Conservation (phyloP, 2,797 vertebrate species). For the Molossus molossus region DNA sequence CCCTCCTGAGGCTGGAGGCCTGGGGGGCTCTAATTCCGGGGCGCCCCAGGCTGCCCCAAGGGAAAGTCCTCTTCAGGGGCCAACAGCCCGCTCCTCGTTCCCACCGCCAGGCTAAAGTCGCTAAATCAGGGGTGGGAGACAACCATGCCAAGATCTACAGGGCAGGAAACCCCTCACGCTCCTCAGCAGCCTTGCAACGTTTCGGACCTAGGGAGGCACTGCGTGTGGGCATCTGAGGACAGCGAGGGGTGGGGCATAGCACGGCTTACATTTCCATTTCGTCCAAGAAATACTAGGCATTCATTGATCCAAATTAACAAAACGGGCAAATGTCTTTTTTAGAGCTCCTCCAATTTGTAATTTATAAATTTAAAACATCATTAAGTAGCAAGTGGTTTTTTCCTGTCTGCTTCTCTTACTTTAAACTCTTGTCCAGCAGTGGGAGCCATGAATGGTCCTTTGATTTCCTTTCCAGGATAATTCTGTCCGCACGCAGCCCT, state of each 20-base stretch:
- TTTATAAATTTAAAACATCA: neutral
- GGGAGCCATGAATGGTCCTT: neutral
- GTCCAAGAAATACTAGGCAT: neutral
- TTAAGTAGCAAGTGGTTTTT: neutral
- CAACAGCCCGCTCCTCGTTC: neutral
- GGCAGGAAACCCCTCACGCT: neutral
- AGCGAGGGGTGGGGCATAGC: neutral
- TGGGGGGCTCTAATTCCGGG: neutral
- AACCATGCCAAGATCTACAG: accelerated
- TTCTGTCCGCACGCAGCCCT: neutral
- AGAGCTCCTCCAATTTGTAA: neutral
- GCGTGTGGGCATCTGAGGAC: neutral
- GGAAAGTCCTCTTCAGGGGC: too few relatives aligned
- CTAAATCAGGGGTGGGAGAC: neutral
- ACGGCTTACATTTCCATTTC: neutral
- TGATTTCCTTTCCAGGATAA: neutral
- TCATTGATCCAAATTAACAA: conserved; percentile 2
- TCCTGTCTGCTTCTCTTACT: neutral
- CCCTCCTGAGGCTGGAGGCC: accelerated
- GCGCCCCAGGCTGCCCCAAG: neutral
- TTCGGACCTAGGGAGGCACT: neutral
- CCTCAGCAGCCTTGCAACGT: too few relatives aligned
- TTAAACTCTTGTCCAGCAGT: conserved; percentile 42
- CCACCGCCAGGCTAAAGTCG: neutral
- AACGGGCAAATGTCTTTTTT: neutral